Evolutionary conservation across 2,888 invertebrate species (phyloP), one percentile per base, ranked within the genome.

Genomic region (Parochlus steinenii): DNA sequence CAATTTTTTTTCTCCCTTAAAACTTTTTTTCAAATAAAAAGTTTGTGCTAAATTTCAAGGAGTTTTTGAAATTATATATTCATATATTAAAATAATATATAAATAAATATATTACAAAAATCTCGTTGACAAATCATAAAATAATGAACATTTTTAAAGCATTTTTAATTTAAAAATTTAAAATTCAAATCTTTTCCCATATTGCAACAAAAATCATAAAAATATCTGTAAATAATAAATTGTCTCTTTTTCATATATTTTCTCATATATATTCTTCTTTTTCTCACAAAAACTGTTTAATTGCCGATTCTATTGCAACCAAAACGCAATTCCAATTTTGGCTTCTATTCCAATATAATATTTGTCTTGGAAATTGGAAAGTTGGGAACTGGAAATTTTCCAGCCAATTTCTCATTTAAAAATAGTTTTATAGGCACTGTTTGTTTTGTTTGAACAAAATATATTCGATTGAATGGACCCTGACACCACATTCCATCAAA

Each of bases 381-480:
- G 18, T 11, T 29, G 38, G 29, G 38, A 40, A 39, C 38, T 39
- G 38, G 17, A 10, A 38, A 30, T 37, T 26, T 20, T 39, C 18
- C 12, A 16, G 30, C 23, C 31, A 41, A 41, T 31, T 15, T 39
- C 16, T 12, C 22, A 20, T 27, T 16, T 16, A n/a, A 7, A 15
- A 24, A 18, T 32, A 17, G n/a, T 33, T 33, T 14, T 16, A 18
- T 26, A 23, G 24, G 23, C 26, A 17, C 24, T 33, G 22, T 17
- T 29, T 16, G 14, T 17, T 29, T 30, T 30, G 10, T 18, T 15
- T 26, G 6, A 26, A 7, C 6, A 7, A 7, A 7, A 26, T 26
- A 6, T 26, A 6, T 26, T 26, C n/a, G 12, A 7, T 26, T 26
- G 7, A 5, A 7, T 22, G 8, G 6, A 10, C 10, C 10, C 10